Evolutionary conservation across 2,113 vertebrate species (phyloP), one percentile per base, ranked within the genome.

Genomic region (Fregetta grallaria): DNA sequence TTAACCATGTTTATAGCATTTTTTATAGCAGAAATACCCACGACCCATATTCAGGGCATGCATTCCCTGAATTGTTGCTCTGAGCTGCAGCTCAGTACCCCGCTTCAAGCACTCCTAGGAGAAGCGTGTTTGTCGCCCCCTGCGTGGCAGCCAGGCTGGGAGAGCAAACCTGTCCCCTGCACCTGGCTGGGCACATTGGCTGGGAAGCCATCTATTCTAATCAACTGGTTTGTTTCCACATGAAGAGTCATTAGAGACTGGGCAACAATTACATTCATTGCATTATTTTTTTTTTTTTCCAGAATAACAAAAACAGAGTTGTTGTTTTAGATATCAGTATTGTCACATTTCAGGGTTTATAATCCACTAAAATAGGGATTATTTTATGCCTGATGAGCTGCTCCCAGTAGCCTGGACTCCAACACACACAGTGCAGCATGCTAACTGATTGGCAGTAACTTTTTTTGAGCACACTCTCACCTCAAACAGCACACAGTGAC

Each of bases 41-140:
- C 0, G 0, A 23, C 30, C 19, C 3, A 1, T 21, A 5, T 34
- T 53, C 21, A 40, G 34, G 27, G 25, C 0, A 0, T 5, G 1
- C 3, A 2, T 74, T 74, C 42, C 27, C 65, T 23, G 32, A 74
- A 70, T 32, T 5, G 4, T 25, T 58, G 36, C 45, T 83, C 36
- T 53, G 45, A 94, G 16, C 18, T 59, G 32, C 47, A 83, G 44
- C 12, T 61, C 55, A n/a, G 18, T 12, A 45, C 1, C 13, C 19
- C 8, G 6, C 15, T 81, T 63, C 26, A 49, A 17, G 17, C 3
- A 30, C 23, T 22, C 21, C 68, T 14, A 18, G 44, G 44, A 55
- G 47, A 61, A 92, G 55, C 2, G 3, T 0, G 0, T 71, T 44
- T 73, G 22, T 52, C 88, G 47, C 11, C 10, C 11, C 15, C 40